These are phyloP conservation scores for Rhinoraja longicauda DNA, from an alignment of 2,797 vertebrate species.

Conservation along the genomic window DNA sequence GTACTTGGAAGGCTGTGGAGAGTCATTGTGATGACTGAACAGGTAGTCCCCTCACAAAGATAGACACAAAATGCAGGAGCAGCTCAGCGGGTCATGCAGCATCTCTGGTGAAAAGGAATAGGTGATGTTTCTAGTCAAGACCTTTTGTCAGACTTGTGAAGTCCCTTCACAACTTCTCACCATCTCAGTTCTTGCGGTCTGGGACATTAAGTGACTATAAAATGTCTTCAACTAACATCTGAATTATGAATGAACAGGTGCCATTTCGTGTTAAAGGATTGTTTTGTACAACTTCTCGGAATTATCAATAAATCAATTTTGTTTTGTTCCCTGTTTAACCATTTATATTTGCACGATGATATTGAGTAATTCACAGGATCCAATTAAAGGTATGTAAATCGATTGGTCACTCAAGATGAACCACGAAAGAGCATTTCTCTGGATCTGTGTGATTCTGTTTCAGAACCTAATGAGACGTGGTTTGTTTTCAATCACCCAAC, in stretches of 20 bases:
- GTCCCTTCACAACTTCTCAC: background rate
- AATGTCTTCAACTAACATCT: background rate
- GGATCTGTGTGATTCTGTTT: background rate
- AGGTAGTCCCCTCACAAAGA: background rate
- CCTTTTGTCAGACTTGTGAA: too few relatives aligned
- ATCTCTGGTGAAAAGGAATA: too few relatives aligned
- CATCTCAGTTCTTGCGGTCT: background rate
- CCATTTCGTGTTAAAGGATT: background rate
- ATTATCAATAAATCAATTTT: background rate
- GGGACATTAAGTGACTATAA: background rate
- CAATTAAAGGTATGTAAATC: background rate
- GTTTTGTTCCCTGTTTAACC: background rate
- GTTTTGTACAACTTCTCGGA: background rate
- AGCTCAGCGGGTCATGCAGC: too few relatives aligned
- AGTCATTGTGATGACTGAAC: too few relatives aligned
- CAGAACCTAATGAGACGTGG: background rate
- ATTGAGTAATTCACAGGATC: background rate
- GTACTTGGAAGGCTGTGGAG: background rate
- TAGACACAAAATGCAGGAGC: too few relatives aligned
- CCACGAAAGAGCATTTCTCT: background rate
- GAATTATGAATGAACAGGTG: background rate
- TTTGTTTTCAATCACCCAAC: background rate
- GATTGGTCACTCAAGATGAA: background rate
- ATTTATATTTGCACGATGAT: background rate
- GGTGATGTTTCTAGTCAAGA: too few relatives aligned